phyloP scores from a whole-genome alignment of 2,113 vertebrate species.

The Willisornis vidua region DNA sequence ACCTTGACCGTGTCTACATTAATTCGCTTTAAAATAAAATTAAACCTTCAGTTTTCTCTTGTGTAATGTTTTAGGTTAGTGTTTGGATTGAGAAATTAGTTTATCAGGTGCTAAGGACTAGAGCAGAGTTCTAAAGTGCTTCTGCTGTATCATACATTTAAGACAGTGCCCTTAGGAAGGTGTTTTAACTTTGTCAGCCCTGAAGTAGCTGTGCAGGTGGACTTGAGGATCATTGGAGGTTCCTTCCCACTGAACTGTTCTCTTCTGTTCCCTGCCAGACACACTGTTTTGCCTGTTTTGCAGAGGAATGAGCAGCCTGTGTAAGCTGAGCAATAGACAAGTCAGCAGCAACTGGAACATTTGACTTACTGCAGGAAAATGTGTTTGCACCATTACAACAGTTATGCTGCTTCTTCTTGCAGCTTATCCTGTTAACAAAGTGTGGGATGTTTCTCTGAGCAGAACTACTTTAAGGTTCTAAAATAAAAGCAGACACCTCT shows the following conservation, averaged over 20 bases:
- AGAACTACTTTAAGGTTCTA: background rate
- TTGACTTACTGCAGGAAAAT: background rate
- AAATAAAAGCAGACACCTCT: background rate
- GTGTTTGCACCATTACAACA: background rate
- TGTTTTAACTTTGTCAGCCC: background rate
- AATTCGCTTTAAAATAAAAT: background rate
- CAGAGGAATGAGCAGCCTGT: background rate
- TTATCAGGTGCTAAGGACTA: background rate
- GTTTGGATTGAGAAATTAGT: background rate
- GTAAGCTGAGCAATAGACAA: background rate
- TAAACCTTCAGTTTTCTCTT: background rate
- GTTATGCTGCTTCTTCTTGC: background rate
- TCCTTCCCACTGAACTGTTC: background rate
- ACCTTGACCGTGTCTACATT: background rate
- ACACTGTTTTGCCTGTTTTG: background rate
- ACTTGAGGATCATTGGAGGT: fast-evolving
- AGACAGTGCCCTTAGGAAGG: background rate
- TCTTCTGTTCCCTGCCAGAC: background rate
- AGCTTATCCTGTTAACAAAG: background rate
- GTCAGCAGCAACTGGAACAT: background rate
- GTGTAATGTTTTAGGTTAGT: background rate
- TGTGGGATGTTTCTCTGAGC: background rate
- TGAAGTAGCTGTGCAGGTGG: background rate
- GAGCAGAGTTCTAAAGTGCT: background rate
- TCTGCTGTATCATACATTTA: background rate